Percentiles rank a stretch among this genome's conserved stretches.
These are phyloP conservation scores for Dinoponera quadriceps DNA, from an alignment of 1,140 invertebrate species.

Conservation along the genomic window DNA sequence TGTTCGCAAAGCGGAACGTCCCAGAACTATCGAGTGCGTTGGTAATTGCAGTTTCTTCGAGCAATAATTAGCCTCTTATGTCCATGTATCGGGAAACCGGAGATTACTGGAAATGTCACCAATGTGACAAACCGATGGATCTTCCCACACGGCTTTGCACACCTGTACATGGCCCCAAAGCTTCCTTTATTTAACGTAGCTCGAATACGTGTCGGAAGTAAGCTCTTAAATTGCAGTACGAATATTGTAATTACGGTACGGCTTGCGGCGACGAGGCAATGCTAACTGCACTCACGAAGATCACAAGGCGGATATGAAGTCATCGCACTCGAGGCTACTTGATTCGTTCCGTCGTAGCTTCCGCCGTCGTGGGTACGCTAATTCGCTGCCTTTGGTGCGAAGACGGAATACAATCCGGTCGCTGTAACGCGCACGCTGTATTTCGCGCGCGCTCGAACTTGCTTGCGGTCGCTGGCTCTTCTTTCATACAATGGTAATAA, in stretches of 20 bases:
- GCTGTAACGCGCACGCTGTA: conserved; percentile 20
- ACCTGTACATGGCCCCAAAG: too few species aligned
- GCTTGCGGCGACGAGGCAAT: background rate
- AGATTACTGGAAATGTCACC: too few species aligned
- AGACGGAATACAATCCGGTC: conserved; percentile 49
- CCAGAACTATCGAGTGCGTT: too few species aligned
- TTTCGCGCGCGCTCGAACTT: conserved; percentile 6
- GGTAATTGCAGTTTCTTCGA: too few species aligned
- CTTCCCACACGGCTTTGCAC: too few species aligned
- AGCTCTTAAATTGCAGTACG: conserved; percentile 19
- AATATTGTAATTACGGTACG: conserved; percentile 28
- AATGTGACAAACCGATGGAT: too few species aligned
- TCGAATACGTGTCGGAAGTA: too few species aligned
- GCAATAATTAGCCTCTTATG: too few species aligned
- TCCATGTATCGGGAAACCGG: too few species aligned
- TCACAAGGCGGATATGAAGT: conserved; percentile 73
- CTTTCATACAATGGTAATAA: conserved; percentile 17
- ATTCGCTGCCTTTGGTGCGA: conserved; percentile 57
- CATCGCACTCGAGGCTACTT: conserved; percentile 72
- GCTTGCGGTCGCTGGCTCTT: background rate
- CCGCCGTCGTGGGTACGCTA: conserved; percentile 53
- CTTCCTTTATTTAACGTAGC: too few species aligned
- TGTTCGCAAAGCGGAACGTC: too few species aligned
- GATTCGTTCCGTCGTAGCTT: conserved; percentile 51
- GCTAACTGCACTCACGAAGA: conserved; percentile 59